phyloP scores from a whole-genome alignment of 2,113 vertebrate genomes.

The Anser brachyrhynchus region DNA sequence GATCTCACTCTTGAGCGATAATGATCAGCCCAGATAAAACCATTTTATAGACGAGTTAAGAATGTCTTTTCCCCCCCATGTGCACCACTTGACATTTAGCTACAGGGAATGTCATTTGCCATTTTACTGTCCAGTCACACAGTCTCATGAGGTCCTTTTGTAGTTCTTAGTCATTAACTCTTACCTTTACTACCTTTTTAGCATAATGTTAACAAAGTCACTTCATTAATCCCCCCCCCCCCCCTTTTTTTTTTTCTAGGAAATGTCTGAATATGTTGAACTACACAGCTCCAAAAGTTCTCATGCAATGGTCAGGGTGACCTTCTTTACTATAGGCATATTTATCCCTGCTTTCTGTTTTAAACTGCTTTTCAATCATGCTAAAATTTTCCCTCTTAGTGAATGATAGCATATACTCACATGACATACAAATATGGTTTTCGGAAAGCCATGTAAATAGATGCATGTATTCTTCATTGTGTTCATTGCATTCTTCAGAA shows the following conservation, averaged over 20 bases:
- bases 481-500: neutral
- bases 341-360: neutral
- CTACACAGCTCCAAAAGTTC: neutral
- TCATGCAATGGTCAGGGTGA: neutral
- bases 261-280: neutral
- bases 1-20: neutral
- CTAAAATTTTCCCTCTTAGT: neutral
- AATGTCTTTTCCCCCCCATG: fast-evolving
- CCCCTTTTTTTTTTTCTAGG: neutral
- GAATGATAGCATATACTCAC: neutral
- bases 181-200: neutral
- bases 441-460: neutral
- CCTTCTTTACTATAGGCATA: neutral
- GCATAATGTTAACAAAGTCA: neutral
- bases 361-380: neutral
- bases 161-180: neutral
- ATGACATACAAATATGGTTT: neutral
- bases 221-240: neutral
- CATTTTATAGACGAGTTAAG: neutral
- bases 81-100: neutral
- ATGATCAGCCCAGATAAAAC: neutral
- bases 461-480: neutral
- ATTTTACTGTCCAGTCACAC: neutral
- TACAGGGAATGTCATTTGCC: neutral
- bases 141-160: neutral